These are phyloP conservation scores for Chelonus formosanus DNA, from an alignment of 2,888 invertebrate genomes.

Conservation along the genomic window DNA sequence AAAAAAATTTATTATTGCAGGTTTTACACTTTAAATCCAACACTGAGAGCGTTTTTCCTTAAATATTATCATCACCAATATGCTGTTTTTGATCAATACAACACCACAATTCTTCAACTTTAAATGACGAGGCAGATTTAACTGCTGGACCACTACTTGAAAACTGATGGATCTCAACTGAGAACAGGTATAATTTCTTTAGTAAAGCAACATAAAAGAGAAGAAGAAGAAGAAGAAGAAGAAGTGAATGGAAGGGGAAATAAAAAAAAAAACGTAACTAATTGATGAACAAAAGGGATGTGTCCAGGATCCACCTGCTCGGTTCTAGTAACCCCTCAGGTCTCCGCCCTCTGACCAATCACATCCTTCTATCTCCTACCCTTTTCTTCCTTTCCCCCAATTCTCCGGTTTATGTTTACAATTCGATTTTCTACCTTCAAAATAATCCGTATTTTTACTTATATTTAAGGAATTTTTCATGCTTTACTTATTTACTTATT, in stretches of 20 bases:
- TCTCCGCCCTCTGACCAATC: conserved; percentile 59
- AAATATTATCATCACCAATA: too few species aligned
- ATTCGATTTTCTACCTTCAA: too few species aligned
- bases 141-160: conserved; percentile 39
- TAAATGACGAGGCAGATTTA: conserved; percentile 22
- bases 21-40: too few species aligned
- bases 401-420: conserved; percentile 2
- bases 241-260: conserved; percentile 14
- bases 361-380: conserved; percentile 44
- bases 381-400: conserved; percentile 3
- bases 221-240: conserved; percentile 28
- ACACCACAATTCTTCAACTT: too few species aligned
- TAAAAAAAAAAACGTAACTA: conserved; percentile 52
- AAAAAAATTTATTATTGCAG: too few species aligned
- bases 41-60: too few species aligned
- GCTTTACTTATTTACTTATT: too few species aligned
- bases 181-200: conserved; percentile 9
- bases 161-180: conserved; percentile 44
- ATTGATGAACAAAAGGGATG: conserved; percentile 54
- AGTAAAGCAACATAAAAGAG: conserved; percentile 7
- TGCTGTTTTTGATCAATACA: too few species aligned
- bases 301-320: conserved; percentile 58
- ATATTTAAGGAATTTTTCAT: too few species aligned
- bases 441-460: too few species aligned
- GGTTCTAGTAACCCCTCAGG: conserved; percentile 49